These are phyloP conservation scores for Bothrops jararaca DNA, from an alignment of 2,113 vertebrate species.

Conservation along the genomic window DNA sequence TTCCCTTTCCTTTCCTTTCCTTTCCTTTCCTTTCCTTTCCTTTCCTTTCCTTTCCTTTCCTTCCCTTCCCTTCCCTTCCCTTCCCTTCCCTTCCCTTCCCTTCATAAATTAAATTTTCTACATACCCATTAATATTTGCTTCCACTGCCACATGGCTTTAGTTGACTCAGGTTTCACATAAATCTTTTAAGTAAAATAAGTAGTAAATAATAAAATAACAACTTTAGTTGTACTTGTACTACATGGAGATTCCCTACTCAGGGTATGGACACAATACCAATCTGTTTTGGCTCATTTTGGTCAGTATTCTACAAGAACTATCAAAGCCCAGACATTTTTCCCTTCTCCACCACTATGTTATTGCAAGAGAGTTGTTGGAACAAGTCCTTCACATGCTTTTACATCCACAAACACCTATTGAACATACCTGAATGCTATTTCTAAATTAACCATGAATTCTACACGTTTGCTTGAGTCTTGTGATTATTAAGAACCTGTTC, in stretches of 20 bases:
- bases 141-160: neutral
- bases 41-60: no score
- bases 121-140: neutral
- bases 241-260: neutral
- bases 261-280: neutral
- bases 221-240: neutral
- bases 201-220: neutral
- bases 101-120: neutral
- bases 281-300: neutral
- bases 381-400: neutral
- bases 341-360: neutral
- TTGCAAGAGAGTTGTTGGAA: neutral
- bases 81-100: neutral
- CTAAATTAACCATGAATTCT: neutral
- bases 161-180: no score
- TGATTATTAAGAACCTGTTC: neutral
- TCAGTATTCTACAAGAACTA: neutral
- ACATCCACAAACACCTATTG: neutral
- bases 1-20: neutral
- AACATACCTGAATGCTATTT: neutral
- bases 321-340: neutral
- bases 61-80: no score
- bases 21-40: no score
- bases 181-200: neutral
- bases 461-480: neutral